phyloP scores from a whole-genome alignment of 2,113 vertebrate genomes.

The Ancistrus triradiatus region DNA sequence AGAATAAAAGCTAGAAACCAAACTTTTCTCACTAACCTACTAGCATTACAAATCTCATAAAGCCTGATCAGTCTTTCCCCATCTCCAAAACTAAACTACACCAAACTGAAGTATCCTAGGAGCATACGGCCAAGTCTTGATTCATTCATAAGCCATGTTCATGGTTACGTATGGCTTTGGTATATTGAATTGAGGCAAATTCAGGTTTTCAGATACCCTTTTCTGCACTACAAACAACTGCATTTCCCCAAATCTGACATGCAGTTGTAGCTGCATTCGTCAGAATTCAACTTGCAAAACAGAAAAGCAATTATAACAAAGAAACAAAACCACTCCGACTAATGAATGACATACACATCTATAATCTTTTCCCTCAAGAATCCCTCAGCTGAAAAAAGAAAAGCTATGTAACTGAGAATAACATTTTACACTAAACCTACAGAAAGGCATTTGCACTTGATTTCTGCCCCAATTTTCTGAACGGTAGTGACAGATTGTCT shows the following conservation, averaged over 20 bases:
- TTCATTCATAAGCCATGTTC: constrained; percentile 6
- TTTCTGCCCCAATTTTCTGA: background rate
- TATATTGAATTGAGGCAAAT: constrained; percentile 9
- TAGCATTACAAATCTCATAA: too few species aligned
- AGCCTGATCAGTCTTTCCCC: too few species aligned
- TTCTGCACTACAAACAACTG: background rate
- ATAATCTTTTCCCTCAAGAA: background rate
- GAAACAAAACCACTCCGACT: background rate
- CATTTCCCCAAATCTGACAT: constrained; percentile 2
- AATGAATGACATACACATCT: background rate
- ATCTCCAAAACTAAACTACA: background rate
- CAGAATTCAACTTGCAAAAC: background rate
- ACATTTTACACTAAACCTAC: too few species aligned
- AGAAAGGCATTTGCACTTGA: background rate
- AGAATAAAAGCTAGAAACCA: too few species aligned
- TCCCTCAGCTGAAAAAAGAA: too few species aligned
- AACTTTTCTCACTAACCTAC: too few species aligned
- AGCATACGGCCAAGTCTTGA: background rate
- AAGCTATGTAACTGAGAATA: too few species aligned
- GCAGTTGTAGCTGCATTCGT: background rate
- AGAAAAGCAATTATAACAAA: background rate
- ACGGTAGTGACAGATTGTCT: too few species aligned
- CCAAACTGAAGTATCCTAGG: background rate
- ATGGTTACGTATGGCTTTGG: constrained; percentile 1
- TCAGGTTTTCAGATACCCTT: background rate